Evolutionary conservation across 2,797 vertebrate species (phyloP).

Genomic region (Threskiornis aethiopicus): DNA sequence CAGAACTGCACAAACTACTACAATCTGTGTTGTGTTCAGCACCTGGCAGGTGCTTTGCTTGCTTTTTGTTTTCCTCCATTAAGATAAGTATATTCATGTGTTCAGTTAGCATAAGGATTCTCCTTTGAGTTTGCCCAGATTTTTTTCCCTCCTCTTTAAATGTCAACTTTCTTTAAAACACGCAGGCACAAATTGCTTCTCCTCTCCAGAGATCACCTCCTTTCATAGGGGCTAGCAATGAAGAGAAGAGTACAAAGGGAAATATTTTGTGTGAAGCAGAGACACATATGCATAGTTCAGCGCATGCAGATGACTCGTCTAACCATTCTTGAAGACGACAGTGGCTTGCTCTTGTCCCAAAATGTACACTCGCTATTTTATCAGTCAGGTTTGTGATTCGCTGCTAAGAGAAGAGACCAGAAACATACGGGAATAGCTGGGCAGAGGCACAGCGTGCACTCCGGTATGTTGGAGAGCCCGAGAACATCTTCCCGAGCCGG

Average conservation of each 20-base stretch:
- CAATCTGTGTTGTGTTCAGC: not conserved
- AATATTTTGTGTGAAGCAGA: not conserved
- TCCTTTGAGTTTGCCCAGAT: not conserved
- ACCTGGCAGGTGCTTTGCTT: not conserved
- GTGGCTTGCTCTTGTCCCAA: not conserved
- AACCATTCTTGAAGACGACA: not conserved
- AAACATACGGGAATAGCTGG: rapidly evolving
- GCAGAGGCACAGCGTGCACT: not conserved
- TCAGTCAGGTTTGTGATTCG: not conserved
- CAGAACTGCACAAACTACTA: not conserved
- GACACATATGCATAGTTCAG: not conserved
- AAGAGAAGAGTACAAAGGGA: not conserved
- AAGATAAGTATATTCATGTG: not conserved
- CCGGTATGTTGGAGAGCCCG: not conserved
- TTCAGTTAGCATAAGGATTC: not conserved
- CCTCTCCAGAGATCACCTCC: not conserved
- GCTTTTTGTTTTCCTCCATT: not conserved
- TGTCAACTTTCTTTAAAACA: conserved; percentile 16
- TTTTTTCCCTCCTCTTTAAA: not conserved
- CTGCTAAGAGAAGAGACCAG: not conserved
- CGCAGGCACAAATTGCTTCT: not conserved
- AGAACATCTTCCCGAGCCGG: rapidly evolving
- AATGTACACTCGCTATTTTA: not conserved
- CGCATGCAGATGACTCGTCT: rapidly evolving
- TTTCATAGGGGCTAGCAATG: not conserved